phyloP scores from a whole-genome alignment of 64 coral and sea anemone species.

The Porites australiensis region DNA sequence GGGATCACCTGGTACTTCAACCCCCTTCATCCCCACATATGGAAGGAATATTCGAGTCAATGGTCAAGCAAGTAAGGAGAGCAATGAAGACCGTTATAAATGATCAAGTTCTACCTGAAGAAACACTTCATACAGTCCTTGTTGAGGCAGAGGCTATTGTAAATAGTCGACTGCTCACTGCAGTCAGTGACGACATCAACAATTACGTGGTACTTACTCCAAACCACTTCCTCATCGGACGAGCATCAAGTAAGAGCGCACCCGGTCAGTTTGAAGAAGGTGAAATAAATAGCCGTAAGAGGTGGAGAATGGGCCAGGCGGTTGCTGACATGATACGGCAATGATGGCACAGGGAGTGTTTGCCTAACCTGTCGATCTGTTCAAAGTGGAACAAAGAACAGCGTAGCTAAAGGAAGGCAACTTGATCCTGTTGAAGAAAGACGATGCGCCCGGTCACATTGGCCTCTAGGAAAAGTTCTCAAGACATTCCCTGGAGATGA shows the following conservation, averaged over 20 bases:
- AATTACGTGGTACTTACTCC: constrained; percentile 13
- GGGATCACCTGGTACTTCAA: constrained; percentile 39
- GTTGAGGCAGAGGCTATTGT: constrained; percentile 23
- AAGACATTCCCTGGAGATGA: too few relatives aligned
- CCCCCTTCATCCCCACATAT: constrained; percentile 11
- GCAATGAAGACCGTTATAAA: constrained; percentile 32
- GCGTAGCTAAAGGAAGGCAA: constrained; percentile 29
- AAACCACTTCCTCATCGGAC: constrained; percentile 49
- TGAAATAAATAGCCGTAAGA: constrained; percentile 14
- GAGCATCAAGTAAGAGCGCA: constrained; percentile 12
- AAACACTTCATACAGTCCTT: constrained; percentile 34
- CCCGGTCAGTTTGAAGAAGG: constrained; percentile 9
- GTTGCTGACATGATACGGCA: constrained; percentile 41
- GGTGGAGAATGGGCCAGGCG: constrained; percentile 23
- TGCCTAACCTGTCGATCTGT: constrained; percentile 10
- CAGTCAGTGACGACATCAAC: constrained; percentile 19
- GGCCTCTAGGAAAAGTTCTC: too few relatives aligned
- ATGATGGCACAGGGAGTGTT: constrained; percentile 50
- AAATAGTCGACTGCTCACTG: constrained; percentile 28
- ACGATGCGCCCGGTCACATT: not conserved
- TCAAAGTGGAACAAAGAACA: constrained; percentile 48
- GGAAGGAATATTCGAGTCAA: constrained; percentile 55
- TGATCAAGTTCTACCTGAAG: not conserved
- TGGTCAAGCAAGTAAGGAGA: constrained; percentile 55
- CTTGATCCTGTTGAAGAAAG: constrained; percentile 25